Evolutionary conservation across 2,113 vertebrate species (phyloP).

Genomic region (Trichomycterus rosablanca): DNA sequence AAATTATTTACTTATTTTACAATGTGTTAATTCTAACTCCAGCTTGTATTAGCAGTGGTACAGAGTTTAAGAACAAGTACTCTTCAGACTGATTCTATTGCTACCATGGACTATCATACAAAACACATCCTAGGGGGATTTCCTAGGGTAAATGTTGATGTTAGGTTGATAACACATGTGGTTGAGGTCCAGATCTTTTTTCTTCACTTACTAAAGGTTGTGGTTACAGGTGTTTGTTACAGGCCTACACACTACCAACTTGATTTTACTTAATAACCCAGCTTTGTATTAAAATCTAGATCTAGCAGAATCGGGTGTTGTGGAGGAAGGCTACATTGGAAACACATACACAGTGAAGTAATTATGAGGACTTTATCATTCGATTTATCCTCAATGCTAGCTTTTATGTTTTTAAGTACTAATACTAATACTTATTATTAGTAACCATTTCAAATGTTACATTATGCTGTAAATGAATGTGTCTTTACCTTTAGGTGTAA

Average conservation of each 20-base stretch:
- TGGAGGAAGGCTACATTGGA: background rate
- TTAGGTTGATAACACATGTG: background rate
- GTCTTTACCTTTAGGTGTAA: too few relatives aligned
- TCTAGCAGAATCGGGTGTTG: background rate
- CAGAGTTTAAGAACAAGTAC: too few relatives aligned
- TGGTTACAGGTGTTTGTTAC: constrained; percentile 14
- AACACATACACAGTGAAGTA: background rate
- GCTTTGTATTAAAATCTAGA: too few relatives aligned
- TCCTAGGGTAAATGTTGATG: constrained; percentile 13
- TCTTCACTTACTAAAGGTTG: background rate
- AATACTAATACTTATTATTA: too few relatives aligned
- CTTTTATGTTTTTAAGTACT: too few relatives aligned
- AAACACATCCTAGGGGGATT: constrained; percentile 14
- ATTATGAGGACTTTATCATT: background rate
- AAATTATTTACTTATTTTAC: too few relatives aligned
- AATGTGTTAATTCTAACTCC: too few relatives aligned
- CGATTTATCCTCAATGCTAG: too few relatives aligned
- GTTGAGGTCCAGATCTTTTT: background rate
- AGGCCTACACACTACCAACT: background rate
- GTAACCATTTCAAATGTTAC: too few relatives aligned
- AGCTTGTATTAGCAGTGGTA: too few relatives aligned
- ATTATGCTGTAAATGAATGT: too few relatives aligned
- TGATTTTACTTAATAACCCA: background rate
- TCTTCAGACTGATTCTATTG: too few relatives aligned
- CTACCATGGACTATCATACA: constrained; percentile 5